Evolutionary conservation across 1,140 invertebrate genomes (phyloP).

Genomic region (Drosophila repletoides): DNA sequence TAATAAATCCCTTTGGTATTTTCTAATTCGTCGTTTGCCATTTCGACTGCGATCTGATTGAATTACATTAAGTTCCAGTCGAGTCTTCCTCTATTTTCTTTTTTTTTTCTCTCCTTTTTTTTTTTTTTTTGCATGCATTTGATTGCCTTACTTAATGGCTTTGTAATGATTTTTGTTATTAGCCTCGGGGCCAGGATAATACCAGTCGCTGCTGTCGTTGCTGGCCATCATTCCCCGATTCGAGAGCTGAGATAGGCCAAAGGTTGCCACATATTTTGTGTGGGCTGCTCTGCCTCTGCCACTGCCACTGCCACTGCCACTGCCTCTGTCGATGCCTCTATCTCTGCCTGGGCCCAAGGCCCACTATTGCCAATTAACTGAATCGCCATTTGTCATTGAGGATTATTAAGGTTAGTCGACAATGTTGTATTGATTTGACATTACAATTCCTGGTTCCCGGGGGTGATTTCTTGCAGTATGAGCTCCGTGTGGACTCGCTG

Average conservation of each 20-base stretch:
- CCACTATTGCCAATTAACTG: constrained; percentile 42
- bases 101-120: constrained; percentile 25
- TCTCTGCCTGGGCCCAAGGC: too few relatives aligned
- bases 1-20: constrained; percentile 2
- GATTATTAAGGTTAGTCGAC: constrained; percentile 51
- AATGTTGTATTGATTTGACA: constrained; percentile 57
- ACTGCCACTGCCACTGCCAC: too few relatives aligned
- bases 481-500: neutral
- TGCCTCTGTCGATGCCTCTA: too few relatives aligned
- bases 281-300: neutral
- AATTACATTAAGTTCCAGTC: constrained; percentile 43
- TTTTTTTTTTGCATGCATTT: constrained; percentile 56
- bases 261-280: constrained; percentile 29
- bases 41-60: constrained; percentile 44
- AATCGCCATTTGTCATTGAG: constrained; percentile 63
- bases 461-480: neutral
- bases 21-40: constrained; percentile 17
- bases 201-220: constrained; percentile 28
- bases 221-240: constrained; percentile 13
- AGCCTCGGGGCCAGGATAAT: constrained; percentile 30
- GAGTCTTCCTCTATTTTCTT: constrained; percentile 17
- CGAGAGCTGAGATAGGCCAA: constrained; percentile 42
- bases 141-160: constrained; percentile 68
- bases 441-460: constrained; percentile 26
- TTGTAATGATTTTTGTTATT: constrained; percentile 68